phyloP scores from a whole-genome alignment of 2,113 vertebrate species.

The Microtus montanus region DNA sequence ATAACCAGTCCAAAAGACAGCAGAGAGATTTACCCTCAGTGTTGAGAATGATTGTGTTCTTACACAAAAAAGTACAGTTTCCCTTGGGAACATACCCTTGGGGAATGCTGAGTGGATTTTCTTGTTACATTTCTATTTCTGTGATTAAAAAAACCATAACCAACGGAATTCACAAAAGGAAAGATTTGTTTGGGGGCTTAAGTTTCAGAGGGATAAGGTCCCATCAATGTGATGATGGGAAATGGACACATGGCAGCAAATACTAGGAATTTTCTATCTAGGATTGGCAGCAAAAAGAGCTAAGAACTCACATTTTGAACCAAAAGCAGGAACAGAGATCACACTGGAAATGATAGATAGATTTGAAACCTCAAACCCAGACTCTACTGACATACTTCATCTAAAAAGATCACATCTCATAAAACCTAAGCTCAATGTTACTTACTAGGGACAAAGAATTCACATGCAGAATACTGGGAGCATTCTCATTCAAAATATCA shows the following conservation, averaged over 20 bases:
- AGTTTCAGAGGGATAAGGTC: neutral
- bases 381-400: neutral
- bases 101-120: neutral
- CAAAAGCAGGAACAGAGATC: neutral
- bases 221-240: neutral
- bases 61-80: neutral
- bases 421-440: neutral
- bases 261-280: neutral
- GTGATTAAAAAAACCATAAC: neutral
- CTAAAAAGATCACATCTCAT: neutral
- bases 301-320: neutral
- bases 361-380: neutral
- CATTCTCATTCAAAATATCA: neutral
- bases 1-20: neutral
- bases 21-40: slow-evolving; percentile 57
- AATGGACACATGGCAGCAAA: neutral
- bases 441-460: neutral
- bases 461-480: neutral
- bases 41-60: slow-evolving; percentile 6
- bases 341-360: neutral
- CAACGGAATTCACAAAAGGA: neutral
- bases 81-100: neutral
- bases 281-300: neutral
- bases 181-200: neutral
- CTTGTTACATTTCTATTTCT: neutral